These are phyloP conservation scores for Oreochromis spilurus DNA, from an alignment of 2,113 vertebrate species.

Conservation along the genomic window DNA sequence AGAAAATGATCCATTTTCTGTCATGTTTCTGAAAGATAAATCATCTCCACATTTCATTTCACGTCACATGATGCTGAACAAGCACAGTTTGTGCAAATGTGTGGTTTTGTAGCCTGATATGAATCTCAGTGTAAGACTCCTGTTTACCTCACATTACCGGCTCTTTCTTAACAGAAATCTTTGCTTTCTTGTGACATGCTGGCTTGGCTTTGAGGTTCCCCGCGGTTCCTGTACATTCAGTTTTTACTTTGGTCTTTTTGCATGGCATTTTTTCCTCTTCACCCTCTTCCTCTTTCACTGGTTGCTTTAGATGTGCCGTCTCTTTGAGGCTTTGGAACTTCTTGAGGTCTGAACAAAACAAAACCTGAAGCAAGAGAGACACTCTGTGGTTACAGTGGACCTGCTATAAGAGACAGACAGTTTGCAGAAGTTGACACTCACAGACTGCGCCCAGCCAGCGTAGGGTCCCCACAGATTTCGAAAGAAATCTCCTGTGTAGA, in stretches of 20 bases:
- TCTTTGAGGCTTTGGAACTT: constrained; percentile 74
- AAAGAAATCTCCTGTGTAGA: constrained; percentile 84
- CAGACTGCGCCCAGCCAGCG: constrained; percentile 92
- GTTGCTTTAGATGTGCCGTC: neutral
- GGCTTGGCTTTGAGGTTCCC: neutral
- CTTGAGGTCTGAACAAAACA: constrained; percentile 88
- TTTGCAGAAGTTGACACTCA: constrained; percentile 68
- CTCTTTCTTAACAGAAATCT: constrained; percentile 12
- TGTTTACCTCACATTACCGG: neutral
- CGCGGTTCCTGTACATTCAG: neutral
- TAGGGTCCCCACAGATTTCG: constrained; percentile 84
- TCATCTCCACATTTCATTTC: neutral
- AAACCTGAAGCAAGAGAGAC: constrained; percentile 68
- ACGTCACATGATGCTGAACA: neutral
- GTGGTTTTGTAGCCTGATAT: neutral
- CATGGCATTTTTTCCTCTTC: neutral
- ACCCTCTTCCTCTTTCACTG: constrained; percentile 23
- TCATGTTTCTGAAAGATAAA: neutral
- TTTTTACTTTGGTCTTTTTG: constrained; percentile 14
- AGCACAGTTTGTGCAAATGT: neutral
- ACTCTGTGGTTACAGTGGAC: neutral
- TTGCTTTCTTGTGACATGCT: constrained; percentile 16
- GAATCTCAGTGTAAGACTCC: neutral
- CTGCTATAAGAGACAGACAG: neutral
- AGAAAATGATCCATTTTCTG: neutral